Base-by-base conservation (phyloP, 2,888 invertebrate species). In the Nemotelus pantherinus region DNA sequence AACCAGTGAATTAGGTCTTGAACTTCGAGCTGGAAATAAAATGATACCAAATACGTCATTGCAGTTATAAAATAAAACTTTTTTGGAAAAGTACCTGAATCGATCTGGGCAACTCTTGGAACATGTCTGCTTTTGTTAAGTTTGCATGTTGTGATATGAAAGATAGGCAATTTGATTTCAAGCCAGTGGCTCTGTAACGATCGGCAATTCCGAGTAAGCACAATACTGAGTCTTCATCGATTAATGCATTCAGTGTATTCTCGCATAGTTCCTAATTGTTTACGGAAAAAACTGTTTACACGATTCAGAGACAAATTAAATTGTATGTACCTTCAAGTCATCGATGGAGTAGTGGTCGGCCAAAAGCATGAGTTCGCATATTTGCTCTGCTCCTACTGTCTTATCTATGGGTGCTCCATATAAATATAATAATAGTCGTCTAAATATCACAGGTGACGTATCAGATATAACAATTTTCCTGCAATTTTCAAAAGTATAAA, bases 381-480 rank as follows among this genome's bases (percentile, higher is more conserved):
- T 85, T 83, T 92, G 91, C 80, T 90, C 89, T 3, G 88, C 86
- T 3, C 88, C 87, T 53, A 86, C 86, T 3, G 85, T 85, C 76
- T 84, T 84, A 78, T 90, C 89, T 78, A 92, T 86, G 75, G 89
- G 88, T 1, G 92, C 92, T 65, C 90, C 89, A 84, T 93, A 92
- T 70, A 92, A 85, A 85, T 91, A 92, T 80, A 91, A 88, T 80
- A 93, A 85, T 82, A 93, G 89, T 77, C 90, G 87, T 67, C 88
- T 86, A 84, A 92, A 92, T 80, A 92, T 87, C 71, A 88, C 88
- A 10, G 91, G 90, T 78, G 89, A 90, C 53, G 91, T 91, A 82
- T 92, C 92, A 81, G 91, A 91, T 77, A 93, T 90, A 10, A 90
- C 88, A 77, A 93, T 92, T 88, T 91, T 91, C 83, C 92, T 91